These are phyloP conservation scores for Drosophila bipectinata DNA, from an alignment of 1,140 invertebrate species.

Conservation along the genomic window DNA sequence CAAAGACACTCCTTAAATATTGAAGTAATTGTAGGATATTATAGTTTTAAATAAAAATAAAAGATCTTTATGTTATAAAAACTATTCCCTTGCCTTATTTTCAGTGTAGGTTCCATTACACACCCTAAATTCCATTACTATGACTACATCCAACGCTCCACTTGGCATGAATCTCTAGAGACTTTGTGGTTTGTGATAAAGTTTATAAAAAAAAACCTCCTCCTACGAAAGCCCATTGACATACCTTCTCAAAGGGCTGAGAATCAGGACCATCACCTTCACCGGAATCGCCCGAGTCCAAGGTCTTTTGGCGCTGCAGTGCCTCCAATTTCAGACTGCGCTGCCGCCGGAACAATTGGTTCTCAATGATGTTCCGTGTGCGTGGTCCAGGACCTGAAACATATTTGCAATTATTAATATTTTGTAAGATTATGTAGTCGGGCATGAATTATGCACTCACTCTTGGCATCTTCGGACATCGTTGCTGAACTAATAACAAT, in stretches of 20 bases:
- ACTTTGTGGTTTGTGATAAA: no score
- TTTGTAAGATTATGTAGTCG: not conserved
- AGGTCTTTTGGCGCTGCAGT: constrained; percentile 64
- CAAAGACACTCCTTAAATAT: no score
- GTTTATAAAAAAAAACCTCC: no score
- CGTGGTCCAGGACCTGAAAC: constrained; percentile 61
- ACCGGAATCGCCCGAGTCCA: constrained; percentile 50
- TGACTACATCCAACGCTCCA: no score
- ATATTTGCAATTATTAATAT: not conserved
- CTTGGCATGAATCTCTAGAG: no score
- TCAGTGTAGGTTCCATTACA: not conserved
- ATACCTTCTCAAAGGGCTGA: constrained; percentile 67
- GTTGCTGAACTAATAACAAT: constrained; percentile 70
- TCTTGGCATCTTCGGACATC: constrained; percentile 76
- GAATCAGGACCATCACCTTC: constrained; percentile 29
- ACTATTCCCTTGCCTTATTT: no score
- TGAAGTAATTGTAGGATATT: no score
- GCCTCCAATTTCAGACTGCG: constrained; percentile 72
- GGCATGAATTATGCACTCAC: constrained; percentile 43
- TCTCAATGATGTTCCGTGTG: constrained; percentile 78
- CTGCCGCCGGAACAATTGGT: constrained; percentile 78
- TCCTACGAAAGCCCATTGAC: not conserved
- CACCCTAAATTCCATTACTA: not conserved
- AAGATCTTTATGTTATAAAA: no score
- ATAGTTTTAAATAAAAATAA: no score